Conservation (phyloP, 2,888 invertebrate species). For the Smittia sp. region DNA sequence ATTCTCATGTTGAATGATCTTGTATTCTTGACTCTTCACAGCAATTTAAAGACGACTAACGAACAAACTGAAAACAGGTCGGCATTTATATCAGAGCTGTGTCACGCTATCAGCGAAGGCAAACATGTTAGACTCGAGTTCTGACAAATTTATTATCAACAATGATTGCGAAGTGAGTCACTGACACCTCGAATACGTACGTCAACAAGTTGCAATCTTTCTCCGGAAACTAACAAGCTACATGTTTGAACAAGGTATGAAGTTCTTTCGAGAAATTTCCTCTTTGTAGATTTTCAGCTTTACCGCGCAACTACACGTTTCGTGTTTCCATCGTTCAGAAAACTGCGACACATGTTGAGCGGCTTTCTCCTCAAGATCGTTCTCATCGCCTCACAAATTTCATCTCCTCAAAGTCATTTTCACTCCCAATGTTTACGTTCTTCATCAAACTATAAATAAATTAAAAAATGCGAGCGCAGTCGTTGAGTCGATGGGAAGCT, state of each 20-base stretch:
- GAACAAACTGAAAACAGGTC: not conserved
- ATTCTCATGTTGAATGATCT: not conserved
- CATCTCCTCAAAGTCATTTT: not conserved
- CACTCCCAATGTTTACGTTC: conserved; percentile 4
- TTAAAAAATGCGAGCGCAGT: conserved; percentile 9
- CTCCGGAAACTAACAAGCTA: not conserved
- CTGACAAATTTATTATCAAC: conserved; percentile 13
- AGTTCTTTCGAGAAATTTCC: not conserved
- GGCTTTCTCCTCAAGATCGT: not conserved
- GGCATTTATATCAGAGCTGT: not conserved
- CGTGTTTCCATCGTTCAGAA: not conserved
- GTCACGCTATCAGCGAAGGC: not conserved
- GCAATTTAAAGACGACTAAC: not conserved
- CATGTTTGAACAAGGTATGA: not conserved
- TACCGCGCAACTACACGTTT: too few species aligned
- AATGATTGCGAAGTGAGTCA: not conserved
- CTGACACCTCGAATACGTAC: not conserved
- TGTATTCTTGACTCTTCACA: not conserved
- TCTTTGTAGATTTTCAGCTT: not conserved
- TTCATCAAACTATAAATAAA: conserved; percentile 27
- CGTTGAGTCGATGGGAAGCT: not conserved
- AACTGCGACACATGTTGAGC: conserved; percentile 3
- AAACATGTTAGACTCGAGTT: not conserved
- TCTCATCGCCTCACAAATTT: conserved; percentile 1
- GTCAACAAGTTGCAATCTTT: not conserved